phyloP scores from a whole-genome alignment of 30 jellyfish, hydroid and myxozoan species.

The Hydra vulgaris region DNA sequence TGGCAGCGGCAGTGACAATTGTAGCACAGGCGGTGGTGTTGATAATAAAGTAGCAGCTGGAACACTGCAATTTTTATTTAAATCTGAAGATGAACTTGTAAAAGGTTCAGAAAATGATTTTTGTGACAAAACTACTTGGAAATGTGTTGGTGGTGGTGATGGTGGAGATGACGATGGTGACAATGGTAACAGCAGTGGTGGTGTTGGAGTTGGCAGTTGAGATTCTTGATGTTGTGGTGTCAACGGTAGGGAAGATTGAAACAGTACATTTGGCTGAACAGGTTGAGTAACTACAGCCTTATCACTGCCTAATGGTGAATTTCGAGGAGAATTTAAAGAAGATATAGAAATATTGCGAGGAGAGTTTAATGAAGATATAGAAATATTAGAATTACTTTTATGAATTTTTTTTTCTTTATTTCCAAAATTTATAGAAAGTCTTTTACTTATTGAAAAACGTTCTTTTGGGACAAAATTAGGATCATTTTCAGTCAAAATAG shows the following conservation, averaged over 20 bases:
- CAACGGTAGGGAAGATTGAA: neutral
- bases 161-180: neutral
- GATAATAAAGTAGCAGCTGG: too few species aligned
- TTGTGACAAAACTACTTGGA: neutral
- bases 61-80: neutral
- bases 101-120: neutral
- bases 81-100: neutral
- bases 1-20: conserved; percentile 9
- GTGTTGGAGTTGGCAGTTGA: neutral
- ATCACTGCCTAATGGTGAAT: neutral
- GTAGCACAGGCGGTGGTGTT: conserved; percentile 14
- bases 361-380: neutral
- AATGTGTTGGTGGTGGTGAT: neutral
- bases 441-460: neutral
- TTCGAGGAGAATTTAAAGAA: neutral
- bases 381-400: neutral
- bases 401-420: neutral
- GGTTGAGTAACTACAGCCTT: neutral
- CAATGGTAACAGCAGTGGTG: neutral
- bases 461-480: neutral
- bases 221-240: neutral
- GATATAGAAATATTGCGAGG: neutral
- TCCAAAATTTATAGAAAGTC: neutral
- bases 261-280: neutral
- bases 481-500: neutral